Evolutionary conservation across 2,888 invertebrate genomes (phyloP).

Genomic region (Lordiphosa fenestrarum): DNA sequence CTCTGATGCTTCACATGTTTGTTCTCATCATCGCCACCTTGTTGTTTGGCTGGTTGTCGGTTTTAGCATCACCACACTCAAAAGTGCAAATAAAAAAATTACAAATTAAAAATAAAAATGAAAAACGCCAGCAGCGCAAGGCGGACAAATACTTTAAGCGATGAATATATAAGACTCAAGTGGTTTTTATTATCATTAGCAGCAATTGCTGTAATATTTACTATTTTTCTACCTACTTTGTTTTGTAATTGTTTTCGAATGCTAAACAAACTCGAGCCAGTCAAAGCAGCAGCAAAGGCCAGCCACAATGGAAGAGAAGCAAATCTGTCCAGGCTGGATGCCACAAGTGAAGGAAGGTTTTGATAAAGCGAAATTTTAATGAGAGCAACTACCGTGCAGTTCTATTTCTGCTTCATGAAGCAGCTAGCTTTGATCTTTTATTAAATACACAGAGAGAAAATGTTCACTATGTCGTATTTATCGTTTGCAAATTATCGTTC

Average conservation of each 20-base stretch:
- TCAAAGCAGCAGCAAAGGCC: background rate
- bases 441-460: too few relatives aligned
- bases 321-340: constrained; percentile 13
- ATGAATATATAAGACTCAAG: constrained; percentile 33
- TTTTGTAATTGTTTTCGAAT: constrained; percentile 41
- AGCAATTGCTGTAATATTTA: constrained; percentile 27
- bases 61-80: constrained; percentile 10
- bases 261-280: constrained; percentile 9
- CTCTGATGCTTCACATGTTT: background rate
- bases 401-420: too few relatives aligned
- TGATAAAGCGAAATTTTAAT: too few relatives aligned
- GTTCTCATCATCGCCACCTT: constrained; percentile 7
- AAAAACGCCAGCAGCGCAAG: constrained; percentile 7
- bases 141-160: constrained; percentile 23
- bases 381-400: too few relatives aligned
- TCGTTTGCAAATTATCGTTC: too few relatives aligned
- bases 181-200: constrained; percentile 9
- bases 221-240: constrained; percentile 25
- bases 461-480: too few relatives aligned
- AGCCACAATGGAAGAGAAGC: constrained; percentile 1
- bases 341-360: background rate
- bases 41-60: background rate
- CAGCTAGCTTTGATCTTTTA: too few relatives aligned
- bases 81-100: constrained; percentile 14
- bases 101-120: too few relatives aligned